These are phyloP conservation scores for Paramormyrops kingsleyae DNA, from an alignment of 2,113 vertebrate genomes.

Conservation along the genomic window DNA sequence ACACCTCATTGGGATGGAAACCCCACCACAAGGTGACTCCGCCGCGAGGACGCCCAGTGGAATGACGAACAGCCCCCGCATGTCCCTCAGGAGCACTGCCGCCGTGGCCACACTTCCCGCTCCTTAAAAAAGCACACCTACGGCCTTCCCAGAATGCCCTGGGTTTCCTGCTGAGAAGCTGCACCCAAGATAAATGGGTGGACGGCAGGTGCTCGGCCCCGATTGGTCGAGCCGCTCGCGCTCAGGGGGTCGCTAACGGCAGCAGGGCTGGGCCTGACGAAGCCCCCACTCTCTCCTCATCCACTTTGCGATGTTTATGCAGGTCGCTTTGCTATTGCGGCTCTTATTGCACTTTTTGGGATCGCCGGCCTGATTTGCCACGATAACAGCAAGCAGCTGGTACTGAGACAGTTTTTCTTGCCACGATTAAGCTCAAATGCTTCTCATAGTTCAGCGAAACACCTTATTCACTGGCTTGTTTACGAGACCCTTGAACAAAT, in stretches of 20 bases:
- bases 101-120: neutral
- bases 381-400: neutral
- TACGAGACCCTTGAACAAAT: neutral
- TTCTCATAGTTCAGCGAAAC: neutral
- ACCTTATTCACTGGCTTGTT: neutral
- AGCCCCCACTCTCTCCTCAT: neutral
- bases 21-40: slow-evolving; percentile 4
- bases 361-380: neutral
- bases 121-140: slow-evolving; percentile 3
- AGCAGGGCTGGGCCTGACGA: neutral
- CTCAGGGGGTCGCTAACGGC: neutral
- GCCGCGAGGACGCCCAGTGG: neutral
- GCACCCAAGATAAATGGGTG: neutral
- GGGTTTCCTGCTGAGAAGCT: neutral
- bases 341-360: neutral
- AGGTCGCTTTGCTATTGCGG: neutral
- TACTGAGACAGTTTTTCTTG: neutral
- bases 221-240: neutral
- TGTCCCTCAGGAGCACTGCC: neutral
- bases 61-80: slow-evolving; percentile 1
- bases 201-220: neutral
- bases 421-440: neutral
- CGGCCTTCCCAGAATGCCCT: neutral
- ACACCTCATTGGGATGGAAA: neutral
- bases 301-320: neutral